Conservation (phyloP, 1,140 invertebrate genomes). For the Lasioglossum albipes region DNA sequence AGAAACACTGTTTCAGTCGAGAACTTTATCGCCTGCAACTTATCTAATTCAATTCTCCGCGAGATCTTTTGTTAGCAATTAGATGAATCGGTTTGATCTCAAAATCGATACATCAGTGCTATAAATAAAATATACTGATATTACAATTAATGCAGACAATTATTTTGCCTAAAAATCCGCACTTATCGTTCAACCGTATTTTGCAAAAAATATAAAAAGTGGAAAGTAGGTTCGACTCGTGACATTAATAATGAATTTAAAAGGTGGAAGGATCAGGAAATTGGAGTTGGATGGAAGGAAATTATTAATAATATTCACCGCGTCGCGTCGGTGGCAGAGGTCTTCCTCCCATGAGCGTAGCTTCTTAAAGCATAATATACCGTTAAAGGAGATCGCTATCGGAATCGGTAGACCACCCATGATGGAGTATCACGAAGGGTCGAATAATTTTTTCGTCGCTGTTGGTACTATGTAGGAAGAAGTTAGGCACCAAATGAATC, state of each 20-base stretch:
- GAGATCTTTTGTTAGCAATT: background rate
- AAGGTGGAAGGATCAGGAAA: background rate
- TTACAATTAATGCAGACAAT: no score
- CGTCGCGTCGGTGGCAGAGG: conserved; percentile 10
- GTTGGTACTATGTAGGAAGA: conserved; percentile 13
- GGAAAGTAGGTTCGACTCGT: no score
- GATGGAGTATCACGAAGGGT: conserved; percentile 48
- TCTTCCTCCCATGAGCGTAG: conserved; percentile 21
- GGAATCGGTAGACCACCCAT: conserved; percentile 51
- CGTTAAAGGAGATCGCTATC: conserved; percentile 55
- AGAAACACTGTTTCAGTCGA: background rate
- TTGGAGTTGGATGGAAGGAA: background rate
- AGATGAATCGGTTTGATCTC: background rate
- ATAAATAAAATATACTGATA: no score
- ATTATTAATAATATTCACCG: conserved; percentile 31
- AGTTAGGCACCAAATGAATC: conserved; percentile 38
- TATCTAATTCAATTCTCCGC: background rate
- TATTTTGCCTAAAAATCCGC: no score
- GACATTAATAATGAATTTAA: no score
- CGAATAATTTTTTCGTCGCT: conserved; percentile 32
- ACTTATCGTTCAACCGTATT: no score
- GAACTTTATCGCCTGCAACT: background rate
- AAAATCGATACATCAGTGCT: no score
- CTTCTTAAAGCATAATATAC: conserved; percentile 45
- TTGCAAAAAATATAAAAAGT: no score